These are phyloP conservation scores for Seriola rivoliana DNA, from an alignment of 2,113 vertebrate genomes.

Conservation along the genomic window DNA sequence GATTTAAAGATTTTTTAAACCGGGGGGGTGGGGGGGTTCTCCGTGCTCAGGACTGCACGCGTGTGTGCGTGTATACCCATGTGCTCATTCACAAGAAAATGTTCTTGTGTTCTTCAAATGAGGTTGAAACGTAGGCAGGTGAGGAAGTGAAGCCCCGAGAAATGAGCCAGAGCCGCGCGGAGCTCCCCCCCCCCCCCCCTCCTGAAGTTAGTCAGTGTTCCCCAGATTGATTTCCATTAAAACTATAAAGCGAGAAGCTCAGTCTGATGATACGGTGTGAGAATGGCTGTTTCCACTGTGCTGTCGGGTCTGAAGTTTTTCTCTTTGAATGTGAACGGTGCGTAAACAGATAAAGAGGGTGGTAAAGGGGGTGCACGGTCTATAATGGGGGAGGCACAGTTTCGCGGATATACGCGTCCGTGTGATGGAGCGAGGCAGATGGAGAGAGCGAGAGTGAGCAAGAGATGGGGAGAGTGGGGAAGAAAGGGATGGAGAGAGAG, in stretches of 20 bases:
- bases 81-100: not conserved
- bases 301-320: constrained; percentile 28
- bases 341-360: constrained; percentile 18
- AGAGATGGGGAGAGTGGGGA: not conserved
- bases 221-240: not conserved
- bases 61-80: not conserved
- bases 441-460: not conserved
- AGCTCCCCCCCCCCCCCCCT: not conserved
- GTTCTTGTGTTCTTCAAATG: not conserved
- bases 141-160: not conserved
- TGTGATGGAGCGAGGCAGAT: constrained; percentile 24
- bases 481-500: not conserved
- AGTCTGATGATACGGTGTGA: not conserved
- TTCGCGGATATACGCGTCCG: constrained; percentile 12
- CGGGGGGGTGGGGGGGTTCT: not conserved
- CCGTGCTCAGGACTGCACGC: not conserved
- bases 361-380: constrained; percentile 3
- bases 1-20: not conserved
- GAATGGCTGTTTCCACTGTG: not conserved
- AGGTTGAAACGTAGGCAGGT: not conserved
- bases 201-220: constrained; percentile 31
- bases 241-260: not conserved
- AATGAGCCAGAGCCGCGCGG: not conserved
- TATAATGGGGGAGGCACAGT: not conserved
- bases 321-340: not conserved